Evolutionary conservation across 2,888 invertebrate genomes (phyloP), one percentile per base, ranked within the genome.

Genomic region (Acanthococcus lagerstroemiae): DNA sequence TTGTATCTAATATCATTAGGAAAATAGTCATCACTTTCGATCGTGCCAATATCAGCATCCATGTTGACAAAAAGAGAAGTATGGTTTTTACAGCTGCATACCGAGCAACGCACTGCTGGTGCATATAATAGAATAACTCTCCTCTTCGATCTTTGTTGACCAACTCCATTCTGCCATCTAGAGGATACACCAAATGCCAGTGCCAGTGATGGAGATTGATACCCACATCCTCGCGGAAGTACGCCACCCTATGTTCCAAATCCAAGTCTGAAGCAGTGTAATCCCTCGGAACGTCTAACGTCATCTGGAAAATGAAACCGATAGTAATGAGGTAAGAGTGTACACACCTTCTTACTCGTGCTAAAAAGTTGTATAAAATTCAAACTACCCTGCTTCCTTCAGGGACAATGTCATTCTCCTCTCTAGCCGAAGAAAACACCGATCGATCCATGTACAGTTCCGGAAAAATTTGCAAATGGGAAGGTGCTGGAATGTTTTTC

Each of bases 141-240:
- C 88, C 88, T 2, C 88, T 80, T 6, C 88, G 78, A 76, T 89
- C 86, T 74, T 90, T 90, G 55, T 80, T 79, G 4, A 90, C 87
- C 0, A 82, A 77, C 30, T 66, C 66, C 30, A 22, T 46, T 0
- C 84, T 82, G 0, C 71, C 73, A 70, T 86, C 84, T 75, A 85
- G 85, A 0, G 90, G 90, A 75, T 90, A 91, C 2, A 91, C 90
- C 71, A 91, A 80, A 76, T 92, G 91, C 91, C 90, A 91, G 74
- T 91, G 90, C 90, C 90, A 92, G 75, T 92, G 91, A 75, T 91
- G 91, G 58, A 89, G 83, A 77, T 91, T 91, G 71, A 91, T 80
- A 70, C 89, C 90, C 69, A 90, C 79, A 75, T 90, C 91, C 75
- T 91, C 90, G 44, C 90, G 82, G 81, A 87, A 91, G 77, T 91